phyloP scores from a whole-genome alignment of 2,888 invertebrate species.

The Synergus japonicus region DNA sequence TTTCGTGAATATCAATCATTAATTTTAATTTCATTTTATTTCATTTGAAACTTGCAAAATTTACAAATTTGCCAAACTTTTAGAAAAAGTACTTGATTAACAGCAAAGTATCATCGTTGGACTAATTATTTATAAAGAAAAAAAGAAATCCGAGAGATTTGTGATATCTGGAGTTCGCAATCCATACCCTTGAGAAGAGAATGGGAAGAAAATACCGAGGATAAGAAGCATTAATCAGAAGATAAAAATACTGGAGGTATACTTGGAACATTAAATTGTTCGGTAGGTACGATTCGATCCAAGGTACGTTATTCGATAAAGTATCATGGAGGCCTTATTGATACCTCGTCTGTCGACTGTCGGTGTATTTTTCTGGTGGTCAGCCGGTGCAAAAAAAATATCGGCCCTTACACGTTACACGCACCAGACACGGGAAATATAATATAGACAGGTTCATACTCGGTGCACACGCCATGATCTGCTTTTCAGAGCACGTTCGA shows the following conservation, averaged over 20 bases:
- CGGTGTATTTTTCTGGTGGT: slow-evolving; percentile 23
- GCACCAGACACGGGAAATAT: slow-evolving; percentile 26
- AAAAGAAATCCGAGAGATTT: too few species aligned
- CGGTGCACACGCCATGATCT: slow-evolving; percentile 21
- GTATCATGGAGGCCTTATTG: slow-evolving; percentile 10
- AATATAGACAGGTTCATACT: slow-evolving; percentile 32
- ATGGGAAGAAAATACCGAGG: background rate
- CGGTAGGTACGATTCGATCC: background rate
- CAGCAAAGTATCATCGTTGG: too few species aligned
- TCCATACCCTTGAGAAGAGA: background rate
- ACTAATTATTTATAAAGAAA: too few species aligned
- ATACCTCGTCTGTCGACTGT: slow-evolving; percentile 27
- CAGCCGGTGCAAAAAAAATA: background rate
- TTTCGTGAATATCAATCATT: too few species aligned
- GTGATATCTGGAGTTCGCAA: background rate
- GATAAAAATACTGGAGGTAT: background rate
- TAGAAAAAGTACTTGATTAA: too few species aligned
- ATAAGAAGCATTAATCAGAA: background rate
- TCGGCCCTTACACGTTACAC: background rate
- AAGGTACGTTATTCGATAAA: slow-evolving; percentile 11
- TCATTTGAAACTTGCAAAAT: too few species aligned
- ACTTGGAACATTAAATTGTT: background rate
- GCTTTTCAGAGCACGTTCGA: slow-evolving; percentile 37
- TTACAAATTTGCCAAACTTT: too few species aligned
- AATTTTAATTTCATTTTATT: too few species aligned